Evolutionary conservation across 2,113 vertebrate species (phyloP), one percentile per base, ranked within the genome.

Genomic region (Podiceps cristatus): DNA sequence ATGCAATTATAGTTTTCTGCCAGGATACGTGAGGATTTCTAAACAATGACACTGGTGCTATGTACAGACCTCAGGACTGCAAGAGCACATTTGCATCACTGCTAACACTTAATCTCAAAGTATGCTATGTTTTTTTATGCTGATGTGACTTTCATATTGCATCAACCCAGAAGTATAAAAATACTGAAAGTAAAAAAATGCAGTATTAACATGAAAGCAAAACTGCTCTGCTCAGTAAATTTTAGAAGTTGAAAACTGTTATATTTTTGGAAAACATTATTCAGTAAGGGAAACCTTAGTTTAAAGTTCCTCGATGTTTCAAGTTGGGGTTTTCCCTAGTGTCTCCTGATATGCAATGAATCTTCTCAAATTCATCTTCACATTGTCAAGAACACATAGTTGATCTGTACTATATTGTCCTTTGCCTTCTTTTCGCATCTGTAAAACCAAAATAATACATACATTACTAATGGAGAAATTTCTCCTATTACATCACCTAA

Each of bases 391-490:
- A 92, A 99, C 99, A 91, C 99, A 99, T 37, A 99, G 98, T 82
- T 99, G 99, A 95, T 99, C 99, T 35, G 98, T 97, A 75, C 97
- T 99, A 96, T 98, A 99, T 88, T 98, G 99, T 84, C 98, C 98
- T 97, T 98, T 98, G 63, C 99, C 99, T 98, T 99, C 99, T 96
- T 99, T 99, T 66, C 99, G 98, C 33, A 99, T 98, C 99, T 99
- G 98, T 74, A 91, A 95, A 84, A 93, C 58, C 50, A 93, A 88
- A 71, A 72, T n/a, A 64, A 55, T 3, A 71, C 50, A 67, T 12
- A 23, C 7, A 33, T 78, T 55, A 94, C 19, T 73, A 91, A 59
- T 18, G 33, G 7, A 88, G 44, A 74, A 53, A 28, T 69, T 84
- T 79, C 63, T 83, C 15, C 50, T 53, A 31, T 52, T 5, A 63